phyloP scores from a whole-genome alignment of 1,140 invertebrate species.

The Pissodes strobi region DNA sequence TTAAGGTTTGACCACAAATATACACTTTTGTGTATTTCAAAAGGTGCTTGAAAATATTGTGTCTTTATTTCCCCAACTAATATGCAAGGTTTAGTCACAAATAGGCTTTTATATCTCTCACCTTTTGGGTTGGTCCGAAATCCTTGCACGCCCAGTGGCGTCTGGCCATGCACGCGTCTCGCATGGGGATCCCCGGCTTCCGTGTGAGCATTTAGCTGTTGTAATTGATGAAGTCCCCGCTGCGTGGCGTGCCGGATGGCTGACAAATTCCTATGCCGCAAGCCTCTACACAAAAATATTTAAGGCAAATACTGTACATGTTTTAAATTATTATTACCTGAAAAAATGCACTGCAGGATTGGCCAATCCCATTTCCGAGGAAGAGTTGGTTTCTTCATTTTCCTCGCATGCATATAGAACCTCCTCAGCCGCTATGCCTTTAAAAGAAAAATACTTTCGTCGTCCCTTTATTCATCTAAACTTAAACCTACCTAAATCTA shows the following conservation, averaged over 20 bases:
- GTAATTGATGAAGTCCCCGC: conserved; percentile 82
- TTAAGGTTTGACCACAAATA: too few relatives aligned
- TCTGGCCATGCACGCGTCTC: conserved; percentile 65
- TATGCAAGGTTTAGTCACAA: too few relatives aligned
- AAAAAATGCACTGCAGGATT: conserved; percentile 95
- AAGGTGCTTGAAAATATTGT: too few relatives aligned
- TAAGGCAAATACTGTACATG: too few relatives aligned
- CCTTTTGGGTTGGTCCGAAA: conserved; percentile 87
- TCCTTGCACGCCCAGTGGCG: conserved; percentile 89
- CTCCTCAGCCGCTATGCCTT: conserved; percentile 93
- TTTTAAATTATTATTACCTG: too few relatives aligned
- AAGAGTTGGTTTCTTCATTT: conserved; percentile 61
- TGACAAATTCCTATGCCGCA: conserved; percentile 91
- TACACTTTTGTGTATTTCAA: too few relatives aligned
- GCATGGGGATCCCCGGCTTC: conserved; percentile 67
- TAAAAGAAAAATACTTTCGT: conserved; percentile 12
- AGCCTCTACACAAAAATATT: conserved; percentile 62
- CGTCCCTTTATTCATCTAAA: too few relatives aligned
- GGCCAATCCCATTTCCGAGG: conserved; percentile 77
- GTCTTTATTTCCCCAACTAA: too few relatives aligned
- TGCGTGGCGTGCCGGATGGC: conserved; percentile 91
- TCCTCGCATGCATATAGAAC: conserved; percentile 96
- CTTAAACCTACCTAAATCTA: too few relatives aligned
- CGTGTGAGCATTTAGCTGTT: conserved; percentile 71
- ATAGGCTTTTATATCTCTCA: too few relatives aligned